Base-by-base conservation (phyloP, 2,113 vertebrate genomes). In the Cygnus buccinator region DNA sequence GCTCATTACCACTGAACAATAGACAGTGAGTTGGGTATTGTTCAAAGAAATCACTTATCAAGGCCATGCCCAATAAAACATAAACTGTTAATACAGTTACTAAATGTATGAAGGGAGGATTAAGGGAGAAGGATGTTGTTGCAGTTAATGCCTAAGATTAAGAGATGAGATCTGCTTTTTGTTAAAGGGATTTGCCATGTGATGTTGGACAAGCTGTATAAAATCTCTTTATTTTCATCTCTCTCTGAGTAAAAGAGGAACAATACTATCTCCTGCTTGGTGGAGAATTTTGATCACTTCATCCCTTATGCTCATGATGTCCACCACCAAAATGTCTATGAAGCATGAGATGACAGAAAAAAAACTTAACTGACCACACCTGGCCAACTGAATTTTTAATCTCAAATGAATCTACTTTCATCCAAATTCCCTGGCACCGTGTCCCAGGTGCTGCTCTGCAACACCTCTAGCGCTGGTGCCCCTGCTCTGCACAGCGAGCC, bases 1-100 rank as follows among this genome's bases (percentile, higher is more conserved):
- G 77, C 61, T 92, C 83, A 62, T 91, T 92, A 79, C 14, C 20
- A 6, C 70, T 26, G 62, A 94, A 96, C 94, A 89, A 95, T 85
- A 70, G 62, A n/a, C 67, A 17, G 6, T 43, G 44, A 89, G 87
- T 84, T 95, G 95, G 94, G 89, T 67, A 6, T 70, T 84, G 84
- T 92, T 95, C 89, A 94, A 92, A 95, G 87, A 93, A 95, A 78
- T 89, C 77, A 61, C 84, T 94, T 92, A 94, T 78, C 93, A 66
- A 75, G 76, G 86, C 88, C 48, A 54, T 52, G 46, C 50, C 77
- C 68, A 78, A 66, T 52, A 84, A 89, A 96, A 37, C 73, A 44
- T 44, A 90, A 92, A 91, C 77, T 33, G 46, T 46, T 88, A 89
- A 33, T 19, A 58, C 66, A 57, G 93, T 96, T 94, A 81, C 78